Percentiles rank a stretch among this genome's conserved stretches.
Evolutionary conservation across 2,113 vertebrate genomes (phyloP).

Genomic region (Eleginops maclovinus): DNA sequence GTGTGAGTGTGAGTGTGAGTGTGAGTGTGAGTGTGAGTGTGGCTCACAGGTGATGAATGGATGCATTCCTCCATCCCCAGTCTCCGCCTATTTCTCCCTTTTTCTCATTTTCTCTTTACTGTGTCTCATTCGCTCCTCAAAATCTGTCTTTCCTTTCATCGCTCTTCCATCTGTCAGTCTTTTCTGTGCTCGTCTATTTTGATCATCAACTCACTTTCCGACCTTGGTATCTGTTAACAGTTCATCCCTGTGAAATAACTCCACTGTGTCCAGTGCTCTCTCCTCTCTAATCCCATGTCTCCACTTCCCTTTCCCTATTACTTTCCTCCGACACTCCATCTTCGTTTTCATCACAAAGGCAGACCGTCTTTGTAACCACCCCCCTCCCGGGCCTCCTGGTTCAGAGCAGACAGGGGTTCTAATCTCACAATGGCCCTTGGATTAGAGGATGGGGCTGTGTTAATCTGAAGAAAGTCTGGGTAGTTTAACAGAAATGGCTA

Average conservation of each 20-base stretch:
- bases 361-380: not conserved
- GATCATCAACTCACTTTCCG: not conserved
- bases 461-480: constrained; percentile 72
- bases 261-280: not conserved
- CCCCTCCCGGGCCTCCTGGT: not conserved
- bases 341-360: not conserved
- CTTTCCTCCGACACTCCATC: not conserved
- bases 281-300: not conserved
- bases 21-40: constrained; percentile 1
- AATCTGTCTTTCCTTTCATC: not conserved
- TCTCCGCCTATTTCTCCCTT: constrained; percentile 17
- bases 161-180: not conserved
- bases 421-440: constrained; percentile 50
- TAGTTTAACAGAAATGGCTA: constrained; percentile 57
- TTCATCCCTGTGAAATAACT: not conserved
- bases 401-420: constrained; percentile 29
- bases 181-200: not conserved
- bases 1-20: constrained; percentile 5
- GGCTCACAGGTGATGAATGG: constrained; percentile 53
- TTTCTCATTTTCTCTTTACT: constrained; percentile 20
- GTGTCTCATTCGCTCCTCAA: constrained; percentile 3
- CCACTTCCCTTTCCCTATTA: not conserved
- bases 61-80: constrained; percentile 12
- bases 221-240: not conserved
- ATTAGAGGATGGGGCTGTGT: constrained; percentile 66